Percentiles rank a stretch among this genome's conserved stretches.
phyloP scores from a whole-genome alignment of 2,113 vertebrate species.

The Megaceryle maxima region DNA sequence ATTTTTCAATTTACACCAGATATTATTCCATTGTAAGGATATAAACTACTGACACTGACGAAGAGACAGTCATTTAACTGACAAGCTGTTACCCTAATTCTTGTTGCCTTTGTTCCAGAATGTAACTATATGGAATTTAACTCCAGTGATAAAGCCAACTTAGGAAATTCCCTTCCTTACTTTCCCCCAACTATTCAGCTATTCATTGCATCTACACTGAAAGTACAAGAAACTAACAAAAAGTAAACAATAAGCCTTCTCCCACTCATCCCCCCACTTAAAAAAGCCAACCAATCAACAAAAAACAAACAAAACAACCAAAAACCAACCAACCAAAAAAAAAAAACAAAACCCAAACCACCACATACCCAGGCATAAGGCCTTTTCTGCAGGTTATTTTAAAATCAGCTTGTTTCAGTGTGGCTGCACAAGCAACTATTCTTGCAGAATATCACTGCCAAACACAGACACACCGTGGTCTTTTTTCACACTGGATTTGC shows the following conservation, averaged over 20 bases:
- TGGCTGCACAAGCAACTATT: not conserved
- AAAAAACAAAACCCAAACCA: not conserved
- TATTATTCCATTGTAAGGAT: not conserved
- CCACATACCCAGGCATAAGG: too few species aligned
- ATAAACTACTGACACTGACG: not conserved
- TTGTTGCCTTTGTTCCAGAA: not conserved
- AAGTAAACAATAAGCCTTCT: not conserved
- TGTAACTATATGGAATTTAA: not conserved
- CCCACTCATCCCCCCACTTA: fast-evolving
- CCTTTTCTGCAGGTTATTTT: not conserved
- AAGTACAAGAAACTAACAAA: not conserved
- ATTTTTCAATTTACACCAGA: not conserved
- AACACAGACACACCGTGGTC: not conserved
- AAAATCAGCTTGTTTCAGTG: not conserved
- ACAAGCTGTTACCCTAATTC: not conserved
- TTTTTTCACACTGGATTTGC: not conserved
- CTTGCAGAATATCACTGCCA: not conserved
- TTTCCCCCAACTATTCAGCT: not conserved
- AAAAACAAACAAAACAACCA: not conserved
- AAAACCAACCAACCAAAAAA: too few species aligned
- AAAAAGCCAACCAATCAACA: too few species aligned
- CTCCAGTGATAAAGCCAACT: not conserved
- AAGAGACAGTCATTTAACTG: not conserved
- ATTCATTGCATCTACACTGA: not conserved
- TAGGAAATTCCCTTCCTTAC: not conserved